Conservation (phyloP, 1,140 invertebrate genomes). For the Brachionus sp. region DNA sequence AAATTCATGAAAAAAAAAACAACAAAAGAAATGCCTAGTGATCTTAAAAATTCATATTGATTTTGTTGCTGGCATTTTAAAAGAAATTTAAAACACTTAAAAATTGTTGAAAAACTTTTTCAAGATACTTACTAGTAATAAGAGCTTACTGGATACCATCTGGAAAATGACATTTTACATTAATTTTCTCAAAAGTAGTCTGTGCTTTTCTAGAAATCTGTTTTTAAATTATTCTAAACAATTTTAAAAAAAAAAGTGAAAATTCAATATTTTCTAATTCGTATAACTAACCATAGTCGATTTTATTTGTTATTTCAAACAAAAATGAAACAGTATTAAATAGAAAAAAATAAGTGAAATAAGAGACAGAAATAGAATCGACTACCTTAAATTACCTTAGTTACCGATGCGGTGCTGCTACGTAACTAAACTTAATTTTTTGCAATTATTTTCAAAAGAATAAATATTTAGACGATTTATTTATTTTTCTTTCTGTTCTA, state of each 20-base stretch:
- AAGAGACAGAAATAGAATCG: slow-evolving; percentile 23
- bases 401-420: slow-evolving; percentile 39
- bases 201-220: neutral
- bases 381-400: slow-evolving; percentile 41
- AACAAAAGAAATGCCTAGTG: neutral
- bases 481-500: slow-evolving; percentile 10
- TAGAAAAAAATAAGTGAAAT: neutral
- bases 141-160: slow-evolving; percentile 29
- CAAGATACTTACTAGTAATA: slow-evolving; percentile 33
- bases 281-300: neutral
- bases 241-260: neutral
- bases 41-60: neutral
- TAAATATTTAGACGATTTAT: slow-evolving; percentile 6
- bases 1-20: neutral
- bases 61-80: neutral
- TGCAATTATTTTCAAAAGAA: neutral
- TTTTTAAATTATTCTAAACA: neutral
- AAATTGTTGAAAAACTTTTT: neutral
- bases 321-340: slow-evolving; percentile 2
- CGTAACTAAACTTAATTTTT: slow-evolving; percentile 24
- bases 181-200: neutral
- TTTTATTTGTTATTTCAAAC: slow-evolving; percentile 12
- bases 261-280: neutral
- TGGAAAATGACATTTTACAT: slow-evolving; percentile 36
- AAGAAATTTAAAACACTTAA: neutral